Evolutionary conservation across 2,113 vertebrate genomes (phyloP), one percentile per base, ranked within the genome.

Genomic region (Colaptes auratus): DNA sequence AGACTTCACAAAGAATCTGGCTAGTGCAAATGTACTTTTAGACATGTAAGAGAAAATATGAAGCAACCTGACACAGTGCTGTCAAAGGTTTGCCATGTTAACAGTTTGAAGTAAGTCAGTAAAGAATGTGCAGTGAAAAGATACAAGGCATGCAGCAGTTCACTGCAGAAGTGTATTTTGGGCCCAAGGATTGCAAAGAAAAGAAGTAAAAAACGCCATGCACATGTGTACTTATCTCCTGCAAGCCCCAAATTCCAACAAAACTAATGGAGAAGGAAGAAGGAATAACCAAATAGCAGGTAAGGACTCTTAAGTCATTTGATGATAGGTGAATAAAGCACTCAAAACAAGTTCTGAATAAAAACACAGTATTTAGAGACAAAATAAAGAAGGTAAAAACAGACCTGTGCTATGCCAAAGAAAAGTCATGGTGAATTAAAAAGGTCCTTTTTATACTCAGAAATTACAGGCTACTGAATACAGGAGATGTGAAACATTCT

Each of bases 401-500:
- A 80, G 33, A 13, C 44, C 25, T 52, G 58, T 27, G 44, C 58
- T 50, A 61, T 28, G 44, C 48, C 92, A 65, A 80, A 83, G 31
- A 92, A 92, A 76, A 7, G 4, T 5, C 35, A 80, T 1, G 2
- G 58, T 17, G 80, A 89, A 87, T 80, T 44, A 71, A 88, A 89
- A 87, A 20, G 15, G n/a, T 10, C 21, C 18, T 78, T 83, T 91
- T 92, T 88, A 91, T 42, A 96, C 50, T 28, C 64, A 24, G 27
- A 91, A 93, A 96, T 91, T 90, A 63, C 75, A 96, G 48, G 23
- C 19, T 71, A 91, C 58, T 42, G 46, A 83, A 50, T 3, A 7
- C 82, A 87, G 50, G 33, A 77, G 60, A 79, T 61, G 4, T 12
- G 52, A 86, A 95, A 59, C 27, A 63, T 59, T 66, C 42, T 82